Conservation (phyloP, 2,888 invertebrate genomes). For the Hermaeophaga mercurialis region DNA sequence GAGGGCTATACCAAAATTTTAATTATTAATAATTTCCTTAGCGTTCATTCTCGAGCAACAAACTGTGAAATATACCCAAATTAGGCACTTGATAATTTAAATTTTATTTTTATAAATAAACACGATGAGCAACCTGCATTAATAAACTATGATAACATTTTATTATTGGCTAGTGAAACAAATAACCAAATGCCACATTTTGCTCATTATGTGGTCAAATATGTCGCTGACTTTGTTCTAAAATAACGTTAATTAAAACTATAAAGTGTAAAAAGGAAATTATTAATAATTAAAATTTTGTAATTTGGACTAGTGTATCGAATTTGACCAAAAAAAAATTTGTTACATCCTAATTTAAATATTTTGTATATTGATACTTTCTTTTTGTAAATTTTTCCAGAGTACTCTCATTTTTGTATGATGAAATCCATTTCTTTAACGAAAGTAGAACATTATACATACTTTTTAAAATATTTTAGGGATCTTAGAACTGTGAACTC, state of each 20-base stretch:
- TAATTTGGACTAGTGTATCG: constrained; percentile 34
- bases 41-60: too few relatives aligned
- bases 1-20: too few relatives aligned
- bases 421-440: constrained; percentile 32
- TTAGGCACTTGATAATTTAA: too few relatives aligned
- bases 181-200: constrained; percentile 20
- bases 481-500: constrained; percentile 6
- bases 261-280: constrained; percentile 32
- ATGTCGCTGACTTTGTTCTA: too few relatives aligned
- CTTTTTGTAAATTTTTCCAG: constrained; percentile 26
- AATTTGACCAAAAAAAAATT: constrained; percentile 37
- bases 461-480: constrained; percentile 16
- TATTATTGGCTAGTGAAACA: too few relatives aligned
- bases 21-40: too few relatives aligned
- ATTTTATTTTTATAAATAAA: too few relatives aligned
- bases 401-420: constrained; percentile 27
- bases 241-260: too few relatives aligned
- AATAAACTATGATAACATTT: too few relatives aligned
- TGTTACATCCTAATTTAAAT: constrained; percentile 37
- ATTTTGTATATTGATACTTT: constrained; percentile 27
- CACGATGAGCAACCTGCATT: too few relatives aligned
- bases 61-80: too few relatives aligned
- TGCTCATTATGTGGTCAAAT: constrained; percentile 35
- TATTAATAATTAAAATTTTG: constrained; percentile 35
- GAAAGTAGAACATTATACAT: constrained; percentile 27